Conservation (phyloP, 2,113 vertebrate species). For the Typhlomys cinereus region DNA sequence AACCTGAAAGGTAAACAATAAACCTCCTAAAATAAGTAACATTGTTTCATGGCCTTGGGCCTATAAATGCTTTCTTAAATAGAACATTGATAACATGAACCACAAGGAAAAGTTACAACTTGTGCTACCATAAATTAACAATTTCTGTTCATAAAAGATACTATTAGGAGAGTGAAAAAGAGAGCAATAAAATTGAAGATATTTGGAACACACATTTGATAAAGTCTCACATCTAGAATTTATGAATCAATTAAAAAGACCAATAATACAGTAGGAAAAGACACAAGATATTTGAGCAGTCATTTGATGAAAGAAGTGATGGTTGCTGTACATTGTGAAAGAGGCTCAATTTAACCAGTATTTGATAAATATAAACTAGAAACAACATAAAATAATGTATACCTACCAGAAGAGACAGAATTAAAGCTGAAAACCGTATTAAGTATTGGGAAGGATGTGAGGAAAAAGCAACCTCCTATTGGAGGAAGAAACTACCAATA, state of each 20-base stretch:
- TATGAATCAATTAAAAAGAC: background rate
- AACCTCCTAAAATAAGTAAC: background rate
- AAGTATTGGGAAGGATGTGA: background rate
- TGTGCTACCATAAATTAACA: background rate
- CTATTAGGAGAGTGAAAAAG: background rate
- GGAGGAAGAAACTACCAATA: background rate
- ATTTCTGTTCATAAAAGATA: background rate
- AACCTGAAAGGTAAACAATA: conserved; percentile 8
- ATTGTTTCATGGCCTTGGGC: background rate
- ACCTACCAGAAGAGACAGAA: background rate
- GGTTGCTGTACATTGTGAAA: no score
- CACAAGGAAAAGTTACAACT: background rate
- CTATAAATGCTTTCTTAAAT: background rate
- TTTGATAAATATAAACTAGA: no score
- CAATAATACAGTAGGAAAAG: background rate
- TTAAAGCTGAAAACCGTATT: background rate
- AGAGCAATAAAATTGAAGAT: background rate
- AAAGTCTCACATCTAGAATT: background rate
- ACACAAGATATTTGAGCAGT: background rate
- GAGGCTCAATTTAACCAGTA: no score
- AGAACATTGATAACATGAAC: background rate
- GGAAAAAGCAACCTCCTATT: background rate
- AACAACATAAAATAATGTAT: background rate
- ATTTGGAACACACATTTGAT: background rate
- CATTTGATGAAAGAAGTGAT: background rate